Conservation (phyloP, 2,797 vertebrate species). For the Phyllotis vaccarum region DNA sequence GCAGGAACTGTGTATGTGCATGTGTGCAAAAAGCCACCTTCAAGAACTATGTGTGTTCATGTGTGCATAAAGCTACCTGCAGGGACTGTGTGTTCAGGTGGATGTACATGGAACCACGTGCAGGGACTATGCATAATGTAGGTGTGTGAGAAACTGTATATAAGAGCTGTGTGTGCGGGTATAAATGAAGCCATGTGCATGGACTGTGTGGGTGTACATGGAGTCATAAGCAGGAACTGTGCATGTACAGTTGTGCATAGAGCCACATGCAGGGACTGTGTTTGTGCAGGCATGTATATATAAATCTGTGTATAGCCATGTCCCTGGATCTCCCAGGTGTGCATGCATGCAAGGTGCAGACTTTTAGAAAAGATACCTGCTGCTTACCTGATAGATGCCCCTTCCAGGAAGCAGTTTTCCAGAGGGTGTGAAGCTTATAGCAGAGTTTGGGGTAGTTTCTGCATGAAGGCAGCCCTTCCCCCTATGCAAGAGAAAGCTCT, state of each 20-base stretch:
- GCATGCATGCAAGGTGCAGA: fast-evolving
- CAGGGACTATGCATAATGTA: background rate
- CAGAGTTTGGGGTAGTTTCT: background rate
- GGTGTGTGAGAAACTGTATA: background rate
- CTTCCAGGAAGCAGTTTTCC: background rate
- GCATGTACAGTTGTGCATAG: background rate
- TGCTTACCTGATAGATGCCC: background rate
- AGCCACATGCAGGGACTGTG: background rate
- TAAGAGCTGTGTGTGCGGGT: background rate
- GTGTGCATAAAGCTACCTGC: background rate
- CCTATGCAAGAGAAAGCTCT: background rate
- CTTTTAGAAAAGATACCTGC: background rate
- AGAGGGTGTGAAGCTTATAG: background rate
- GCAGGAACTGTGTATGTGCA: background rate
- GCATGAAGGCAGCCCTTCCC: background rate
- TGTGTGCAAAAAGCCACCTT: background rate
- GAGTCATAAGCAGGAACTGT: background rate
- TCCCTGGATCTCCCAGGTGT: background rate
- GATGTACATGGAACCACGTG: background rate
- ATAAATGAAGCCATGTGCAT: background rate
- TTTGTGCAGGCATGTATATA: background rate
- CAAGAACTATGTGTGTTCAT: background rate
- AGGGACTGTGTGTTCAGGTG: background rate
- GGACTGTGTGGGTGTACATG: background rate
- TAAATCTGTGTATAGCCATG: too few species aligned